Evolutionary conservation across 37 sponge, comb jelly and placozoan genomes (phyloP), one percentile per base, ranked within the genome.

Genomic region (Diacarnus erythraeanus): DNA sequence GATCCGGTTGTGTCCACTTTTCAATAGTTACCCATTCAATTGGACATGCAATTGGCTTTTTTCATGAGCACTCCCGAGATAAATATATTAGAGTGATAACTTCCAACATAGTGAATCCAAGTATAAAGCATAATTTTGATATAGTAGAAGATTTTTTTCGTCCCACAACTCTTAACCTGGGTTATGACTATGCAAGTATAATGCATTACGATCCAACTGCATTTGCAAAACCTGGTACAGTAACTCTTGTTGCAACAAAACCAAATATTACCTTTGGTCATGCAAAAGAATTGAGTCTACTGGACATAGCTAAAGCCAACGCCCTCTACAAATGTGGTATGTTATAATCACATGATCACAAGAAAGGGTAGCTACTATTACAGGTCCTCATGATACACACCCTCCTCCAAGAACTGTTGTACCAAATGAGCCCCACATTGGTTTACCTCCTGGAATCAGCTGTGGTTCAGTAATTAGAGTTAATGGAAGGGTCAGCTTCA

Each of bases 121-220:
- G 75, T 35, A 42, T 71, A 20, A 33, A 27, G 2, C 26, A 30
- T 0, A 8, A 31, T 18, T 76, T 76, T 27, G 87, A 81, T 39
- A 29, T 34, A 2, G 44, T n/a, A 3, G 18, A 20, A 5, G 1
- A 15, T 6, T 26, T 59, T 35, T 43, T n/a, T 59, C 38, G 75
- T 17, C 61, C 86, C 9, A 42, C 87, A 26, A 81, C 85, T 8
- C 37, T 86, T 3, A 87, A 87, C 27, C 66, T 84, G 1, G 67
- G 81, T 5, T 93, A 93, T 70, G 94, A 93, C 60, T 89, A 84
- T 78, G 88, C 85, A 66, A 89, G 90, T 30, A 84, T 94, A 39
- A 90, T 94, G 94, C 94, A 94, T 69, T 94, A 94, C 72, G 26
- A 25, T 47, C 40, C 44, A 4, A 56, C 41, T n/a, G 74, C 85